phyloP scores from a whole-genome alignment of 2,113 vertebrate species.

The Bubalus kerabau region DNA sequence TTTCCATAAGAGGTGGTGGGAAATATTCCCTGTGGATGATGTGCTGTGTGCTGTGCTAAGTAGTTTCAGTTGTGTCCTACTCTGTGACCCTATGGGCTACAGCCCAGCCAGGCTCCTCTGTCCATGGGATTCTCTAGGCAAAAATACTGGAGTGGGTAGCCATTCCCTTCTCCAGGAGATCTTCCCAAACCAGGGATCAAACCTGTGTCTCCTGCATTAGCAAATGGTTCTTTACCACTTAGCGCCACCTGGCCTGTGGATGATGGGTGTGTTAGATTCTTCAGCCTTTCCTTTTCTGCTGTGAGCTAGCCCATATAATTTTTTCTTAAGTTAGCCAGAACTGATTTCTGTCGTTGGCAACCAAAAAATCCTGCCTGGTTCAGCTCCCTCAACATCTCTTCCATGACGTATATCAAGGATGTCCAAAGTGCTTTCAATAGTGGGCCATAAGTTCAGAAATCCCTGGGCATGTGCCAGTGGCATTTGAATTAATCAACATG shows the following conservation, averaged over 20 bases:
- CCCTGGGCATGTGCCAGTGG: not conserved
- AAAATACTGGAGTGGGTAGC: not conserved
- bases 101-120: not conserved
- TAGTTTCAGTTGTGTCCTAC: not conserved
- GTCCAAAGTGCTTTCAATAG: not conserved
- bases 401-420: not conserved
- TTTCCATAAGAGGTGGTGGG: not conserved
- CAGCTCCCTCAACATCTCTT: not conserved
- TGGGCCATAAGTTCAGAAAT: not conserved
- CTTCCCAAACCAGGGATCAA: not conserved
- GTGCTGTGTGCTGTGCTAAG: not conserved
- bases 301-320: not conserved
- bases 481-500: slow-evolving; percentile 38
- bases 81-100: not conserved
- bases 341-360: not conserved
- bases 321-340: not conserved
- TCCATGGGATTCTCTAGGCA: not conserved
- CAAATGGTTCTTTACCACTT: not conserved
- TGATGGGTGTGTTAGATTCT: not conserved
- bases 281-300: not conserved
- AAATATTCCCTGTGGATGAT: not conserved
- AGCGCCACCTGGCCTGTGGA: not conserved
- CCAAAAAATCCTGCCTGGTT: not conserved
- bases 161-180: not conserved
- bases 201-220: not conserved